Conservation (phyloP, 2,113 vertebrate genomes). For the Microcebus murinus region DNA sequence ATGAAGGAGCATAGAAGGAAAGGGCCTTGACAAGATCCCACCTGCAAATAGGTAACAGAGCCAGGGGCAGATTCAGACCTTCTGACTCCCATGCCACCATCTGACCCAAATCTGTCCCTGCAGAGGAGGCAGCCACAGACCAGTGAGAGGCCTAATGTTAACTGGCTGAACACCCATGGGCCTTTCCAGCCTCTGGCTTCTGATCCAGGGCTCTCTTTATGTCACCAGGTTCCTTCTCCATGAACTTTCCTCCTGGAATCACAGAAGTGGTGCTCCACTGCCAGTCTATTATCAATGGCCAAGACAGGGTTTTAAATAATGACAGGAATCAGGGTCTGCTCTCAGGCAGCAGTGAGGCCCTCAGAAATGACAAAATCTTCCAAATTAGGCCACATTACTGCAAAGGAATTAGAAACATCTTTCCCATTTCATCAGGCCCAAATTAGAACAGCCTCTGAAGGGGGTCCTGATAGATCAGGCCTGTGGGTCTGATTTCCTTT, state of each 20-base stretch:
- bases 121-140: background rate
- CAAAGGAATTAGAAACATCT: conserved; percentile 33
- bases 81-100: background rate
- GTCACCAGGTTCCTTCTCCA: background rate
- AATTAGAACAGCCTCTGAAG: conserved; percentile 61
- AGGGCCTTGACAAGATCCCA: background rate
- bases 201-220: background rate
- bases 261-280: background rate
- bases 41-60: background rate
- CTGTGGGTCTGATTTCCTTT: background rate
- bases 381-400: conserved; percentile 32
- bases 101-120: background rate
- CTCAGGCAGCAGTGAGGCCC: background rate
- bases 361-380: conserved; percentile 53
- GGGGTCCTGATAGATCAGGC: conserved; percentile 30
- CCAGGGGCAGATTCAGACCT: background rate
- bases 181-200: background rate
- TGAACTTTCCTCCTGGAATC: conserved; percentile 12
- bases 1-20: background rate
- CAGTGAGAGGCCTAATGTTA: background rate
- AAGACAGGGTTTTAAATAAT: background rate
- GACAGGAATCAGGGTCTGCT: background rate
- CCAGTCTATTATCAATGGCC: background rate
- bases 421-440: conserved; percentile 46
- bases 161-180: background rate